Evolutionary conservation across 2,797 vertebrate species (phyloP).

Genomic region (Poecilia picta): DNA sequence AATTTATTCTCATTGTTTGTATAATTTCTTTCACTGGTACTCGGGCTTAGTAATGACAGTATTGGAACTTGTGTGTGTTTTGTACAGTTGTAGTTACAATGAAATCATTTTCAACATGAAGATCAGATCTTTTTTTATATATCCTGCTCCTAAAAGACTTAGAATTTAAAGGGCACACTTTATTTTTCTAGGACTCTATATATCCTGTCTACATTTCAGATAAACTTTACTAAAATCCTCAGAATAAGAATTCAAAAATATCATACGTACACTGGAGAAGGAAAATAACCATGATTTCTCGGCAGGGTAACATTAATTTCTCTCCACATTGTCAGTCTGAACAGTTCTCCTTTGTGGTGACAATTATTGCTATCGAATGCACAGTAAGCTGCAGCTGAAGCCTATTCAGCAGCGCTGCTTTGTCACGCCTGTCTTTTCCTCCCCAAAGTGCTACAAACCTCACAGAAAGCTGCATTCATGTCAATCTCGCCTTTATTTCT

Average conservation of each 20-base stretch:
- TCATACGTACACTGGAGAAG: background rate
- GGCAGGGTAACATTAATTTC: slow-evolving; percentile 3
- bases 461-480: slow-evolving; percentile 36
- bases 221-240: background rate
- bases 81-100: background rate
- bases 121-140: background rate
- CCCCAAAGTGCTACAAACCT: slow-evolving; percentile 30
- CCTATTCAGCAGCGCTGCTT: slow-evolving; percentile 35
- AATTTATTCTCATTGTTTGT: no score
- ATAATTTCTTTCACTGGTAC: no score
- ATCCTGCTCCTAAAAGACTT: background rate
- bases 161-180: background rate
- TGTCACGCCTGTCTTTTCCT: slow-evolving; percentile 32
- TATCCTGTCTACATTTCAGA: background rate
- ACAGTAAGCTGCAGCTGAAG: slow-evolving; percentile 18
- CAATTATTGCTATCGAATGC: slow-evolving; percentile 29
- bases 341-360: slow-evolving; percentile 28
- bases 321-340: slow-evolving; percentile 25
- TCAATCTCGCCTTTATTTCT: slow-evolving; percentile 33
- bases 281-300: background rate
- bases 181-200: background rate
- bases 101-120: background rate
- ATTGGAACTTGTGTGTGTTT: background rate
- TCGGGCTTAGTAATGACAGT: background rate
- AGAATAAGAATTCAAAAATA: background rate